Percentiles rank a stretch among this genome's conserved stretches.
These are phyloP conservation scores for Carposina sasakii DNA, from an alignment of 1,140 invertebrate species.

Conservation along the genomic window DNA sequence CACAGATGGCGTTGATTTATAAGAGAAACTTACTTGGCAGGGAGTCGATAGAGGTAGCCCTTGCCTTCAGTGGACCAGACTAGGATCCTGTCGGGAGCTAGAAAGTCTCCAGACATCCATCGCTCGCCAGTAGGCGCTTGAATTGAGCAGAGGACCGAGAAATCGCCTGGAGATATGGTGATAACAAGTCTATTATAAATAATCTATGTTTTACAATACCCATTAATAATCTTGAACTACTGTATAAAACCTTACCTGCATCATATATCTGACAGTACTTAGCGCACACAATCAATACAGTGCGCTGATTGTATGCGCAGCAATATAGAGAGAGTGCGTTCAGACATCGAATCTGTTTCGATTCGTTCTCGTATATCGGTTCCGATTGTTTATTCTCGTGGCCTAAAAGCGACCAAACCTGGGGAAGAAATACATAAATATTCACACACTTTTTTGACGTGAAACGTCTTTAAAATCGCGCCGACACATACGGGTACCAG, in stretches of 20 bases:
- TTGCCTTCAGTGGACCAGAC: constrained; percentile 96
- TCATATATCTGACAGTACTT: constrained; percentile 97
- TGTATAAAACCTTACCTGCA: constrained; percentile 64
- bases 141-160: constrained; percentile 93
- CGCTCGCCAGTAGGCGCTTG: constrained; percentile 87
- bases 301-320: constrained; percentile 96
- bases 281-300: constrained; percentile 95
- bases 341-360: constrained; percentile 95
- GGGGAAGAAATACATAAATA: constrained; percentile 17
- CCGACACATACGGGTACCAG: no score
- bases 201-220: neutral
- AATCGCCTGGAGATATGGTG: constrained; percentile 84
- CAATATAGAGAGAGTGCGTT: constrained; percentile 96
- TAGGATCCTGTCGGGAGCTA: constrained; percentile 90
- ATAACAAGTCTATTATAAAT: neutral
- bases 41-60: constrained; percentile 95
- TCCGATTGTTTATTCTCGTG: constrained; percentile 90
- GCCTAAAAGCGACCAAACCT: constrained; percentile 94
- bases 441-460: no score
- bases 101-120: constrained; percentile 96
- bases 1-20: no score
- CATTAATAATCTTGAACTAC: neutral
- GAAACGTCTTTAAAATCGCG: no score
- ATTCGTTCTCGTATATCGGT: constrained; percentile 97
- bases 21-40: constrained; percentile 87